These are phyloP conservation scores for Lathamus discolor DNA, from an alignment of 2,113 vertebrate genomes.

Conservation along the genomic window DNA sequence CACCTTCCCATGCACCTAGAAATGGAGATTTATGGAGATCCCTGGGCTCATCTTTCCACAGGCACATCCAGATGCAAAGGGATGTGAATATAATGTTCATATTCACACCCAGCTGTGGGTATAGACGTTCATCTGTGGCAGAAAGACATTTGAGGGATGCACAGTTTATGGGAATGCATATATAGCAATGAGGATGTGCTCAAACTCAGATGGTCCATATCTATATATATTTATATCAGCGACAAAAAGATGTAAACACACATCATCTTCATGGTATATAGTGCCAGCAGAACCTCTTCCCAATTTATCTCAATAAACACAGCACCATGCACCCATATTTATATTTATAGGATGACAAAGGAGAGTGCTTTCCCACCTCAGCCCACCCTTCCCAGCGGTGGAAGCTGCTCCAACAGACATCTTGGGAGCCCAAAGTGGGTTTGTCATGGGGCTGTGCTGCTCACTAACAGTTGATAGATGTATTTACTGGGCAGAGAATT, in stretches of 20 bases:
- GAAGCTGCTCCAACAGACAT: background rate
- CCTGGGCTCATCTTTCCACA: background rate
- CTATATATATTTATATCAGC: background rate
- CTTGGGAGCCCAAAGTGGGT: background rate
- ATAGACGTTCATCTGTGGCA: accelerated
- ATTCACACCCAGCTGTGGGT: background rate
- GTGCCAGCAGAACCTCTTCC: background rate
- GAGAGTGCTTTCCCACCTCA: background rate
- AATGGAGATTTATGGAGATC: background rate
- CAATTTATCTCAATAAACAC: background rate
- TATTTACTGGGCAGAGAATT: background rate
- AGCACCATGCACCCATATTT: accelerated
- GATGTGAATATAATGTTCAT: background rate
- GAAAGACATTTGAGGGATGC: background rate
- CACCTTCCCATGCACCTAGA: background rate
- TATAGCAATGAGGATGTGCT: background rate
- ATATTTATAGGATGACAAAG: accelerated
- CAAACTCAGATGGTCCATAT: background rate
- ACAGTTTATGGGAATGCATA: background rate
- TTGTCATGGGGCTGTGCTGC: background rate
- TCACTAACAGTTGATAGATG: accelerated
- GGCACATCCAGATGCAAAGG: too few species aligned
- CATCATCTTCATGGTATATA: accelerated
- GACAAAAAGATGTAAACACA: background rate
- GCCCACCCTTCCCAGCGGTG: background rate